Conservation (phyloP, 2,797 vertebrate species). For the Argyrosomus regius region DNA sequence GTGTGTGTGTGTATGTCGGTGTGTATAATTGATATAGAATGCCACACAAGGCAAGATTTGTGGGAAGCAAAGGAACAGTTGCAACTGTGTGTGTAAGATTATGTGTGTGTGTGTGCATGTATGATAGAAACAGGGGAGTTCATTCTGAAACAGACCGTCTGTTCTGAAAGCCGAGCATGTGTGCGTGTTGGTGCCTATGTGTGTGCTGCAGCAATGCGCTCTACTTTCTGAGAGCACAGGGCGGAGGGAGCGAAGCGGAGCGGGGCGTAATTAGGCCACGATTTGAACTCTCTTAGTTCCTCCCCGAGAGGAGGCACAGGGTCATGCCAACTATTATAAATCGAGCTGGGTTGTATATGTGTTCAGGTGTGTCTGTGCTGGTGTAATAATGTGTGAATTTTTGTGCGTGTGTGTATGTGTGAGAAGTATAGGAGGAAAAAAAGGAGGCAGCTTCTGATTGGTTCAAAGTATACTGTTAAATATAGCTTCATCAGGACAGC, state of each 20-base stretch:
- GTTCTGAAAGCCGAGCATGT: conserved; percentile 71
- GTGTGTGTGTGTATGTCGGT: conserved; percentile 20
- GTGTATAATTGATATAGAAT: conserved; percentile 21
- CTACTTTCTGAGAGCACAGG: conserved; percentile 81
- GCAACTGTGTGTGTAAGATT: conserved; percentile 11
- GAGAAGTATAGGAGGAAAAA: conserved; percentile 40
- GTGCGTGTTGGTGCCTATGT: conserved; percentile 36
- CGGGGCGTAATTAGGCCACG: conserved; percentile 85
- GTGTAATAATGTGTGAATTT: conserved; percentile 47
- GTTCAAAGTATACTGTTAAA: conserved; percentile 70
- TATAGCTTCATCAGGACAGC: conserved; percentile 60
- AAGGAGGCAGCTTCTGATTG: conserved; percentile 57
- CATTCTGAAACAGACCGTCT: conserved; percentile 77
- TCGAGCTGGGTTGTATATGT: conserved; percentile 69
- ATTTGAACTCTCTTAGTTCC: conserved; percentile 86
- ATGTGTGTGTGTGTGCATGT: conserved; percentile 15
- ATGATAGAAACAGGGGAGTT: conserved; percentile 64
- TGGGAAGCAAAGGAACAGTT: conserved; percentile 23
- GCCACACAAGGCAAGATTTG: conserved; percentile 17
- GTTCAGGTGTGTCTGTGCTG: conserved; percentile 51
- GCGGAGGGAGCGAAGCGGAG: conserved; percentile 77
- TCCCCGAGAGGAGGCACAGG: conserved; percentile 75
- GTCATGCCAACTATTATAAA: conserved; percentile 84
- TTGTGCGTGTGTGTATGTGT: conserved; percentile 25
- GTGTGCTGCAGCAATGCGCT: conserved; percentile 66